Evolutionary conservation across 2,888 invertebrate genomes (phyloP).

Genomic region (Slavum lentiscoides): DNA sequence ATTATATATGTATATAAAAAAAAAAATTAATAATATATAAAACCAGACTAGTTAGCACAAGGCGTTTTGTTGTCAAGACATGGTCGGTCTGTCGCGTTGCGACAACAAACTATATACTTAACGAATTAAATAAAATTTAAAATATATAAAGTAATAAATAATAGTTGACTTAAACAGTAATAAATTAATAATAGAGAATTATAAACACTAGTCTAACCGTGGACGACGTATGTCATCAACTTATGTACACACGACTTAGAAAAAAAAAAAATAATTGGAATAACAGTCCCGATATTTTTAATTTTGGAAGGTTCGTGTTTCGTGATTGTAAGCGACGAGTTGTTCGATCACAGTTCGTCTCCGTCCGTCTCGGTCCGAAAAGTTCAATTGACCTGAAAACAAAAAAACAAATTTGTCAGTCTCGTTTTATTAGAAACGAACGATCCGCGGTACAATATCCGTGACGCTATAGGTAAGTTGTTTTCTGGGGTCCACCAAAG

Average conservation of each 20-base stretch:
- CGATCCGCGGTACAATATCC: background rate
- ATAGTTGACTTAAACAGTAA: conserved; percentile 45
- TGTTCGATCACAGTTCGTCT: conserved; percentile 31
- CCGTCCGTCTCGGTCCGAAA: background rate
- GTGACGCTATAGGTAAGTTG: background rate
- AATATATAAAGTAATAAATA: conserved; percentile 46
- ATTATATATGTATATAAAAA: conserved; percentile 12
- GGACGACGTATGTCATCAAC: background rate
- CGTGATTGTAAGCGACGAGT: background rate
- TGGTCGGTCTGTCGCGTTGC: background rate
- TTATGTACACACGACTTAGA: background rate
- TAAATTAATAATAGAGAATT: conserved; percentile 27
- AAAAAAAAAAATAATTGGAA: conserved; percentile 17
- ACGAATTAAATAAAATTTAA: conserved; percentile 35
- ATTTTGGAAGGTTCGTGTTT: background rate
- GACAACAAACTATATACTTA: conserved; percentile 24
- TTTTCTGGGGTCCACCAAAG: no score
- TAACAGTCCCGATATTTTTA: conserved; percentile 8
- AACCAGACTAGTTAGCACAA: conserved; percentile 47
- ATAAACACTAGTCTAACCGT: conserved; percentile 37
- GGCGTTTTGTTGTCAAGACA: conserved; percentile 20
- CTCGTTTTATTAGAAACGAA: background rate
- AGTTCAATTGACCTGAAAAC: conserved; percentile 43
- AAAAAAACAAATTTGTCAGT: background rate
- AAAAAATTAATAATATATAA: conserved; percentile 30